Evolutionary conservation across 2,797 vertebrate species (phyloP).

Genomic region (Philypnodon macrostomus): DNA sequence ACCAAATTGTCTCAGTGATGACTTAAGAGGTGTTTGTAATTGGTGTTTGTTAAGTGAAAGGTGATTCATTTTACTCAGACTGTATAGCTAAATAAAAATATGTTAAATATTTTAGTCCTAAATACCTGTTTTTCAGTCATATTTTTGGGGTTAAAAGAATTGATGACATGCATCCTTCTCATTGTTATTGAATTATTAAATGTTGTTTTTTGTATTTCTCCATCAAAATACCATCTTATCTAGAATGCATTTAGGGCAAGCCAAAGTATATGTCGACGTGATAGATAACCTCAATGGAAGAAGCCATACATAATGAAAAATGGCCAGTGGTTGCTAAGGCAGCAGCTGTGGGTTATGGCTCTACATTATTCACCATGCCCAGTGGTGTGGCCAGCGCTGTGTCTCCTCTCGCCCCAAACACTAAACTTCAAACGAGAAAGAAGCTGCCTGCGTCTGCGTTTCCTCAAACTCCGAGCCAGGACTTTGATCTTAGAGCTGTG

Average conservation of each 20-base stretch:
- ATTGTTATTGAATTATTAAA: too few species aligned
- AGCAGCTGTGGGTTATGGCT: slow-evolving; percentile 56
- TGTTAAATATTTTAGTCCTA: too few species aligned
- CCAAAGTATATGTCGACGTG: slow-evolving; percentile 24
- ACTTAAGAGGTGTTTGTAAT: too few species aligned
- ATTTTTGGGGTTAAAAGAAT: too few species aligned
- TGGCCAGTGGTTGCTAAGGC: slow-evolving; percentile 38
- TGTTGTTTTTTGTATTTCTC: slow-evolving; percentile 14
- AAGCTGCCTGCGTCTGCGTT: slow-evolving; percentile 44
- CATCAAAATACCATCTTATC: slow-evolving; percentile 20
- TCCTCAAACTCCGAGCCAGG: slow-evolving; percentile 50
- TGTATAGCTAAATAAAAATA: too few species aligned
- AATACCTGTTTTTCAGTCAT: too few species aligned
- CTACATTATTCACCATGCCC: slow-evolving; percentile 70
- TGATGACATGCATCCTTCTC: too few species aligned
- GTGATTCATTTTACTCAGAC: too few species aligned
- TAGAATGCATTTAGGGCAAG: slow-evolving; percentile 31
- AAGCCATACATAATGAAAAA: slow-evolving; percentile 66
- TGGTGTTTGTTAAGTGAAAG: too few species aligned
- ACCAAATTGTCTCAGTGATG: too few species aligned
- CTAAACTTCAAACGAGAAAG: slow-evolving; percentile 62
- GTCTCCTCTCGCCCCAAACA: slow-evolving; percentile 30
- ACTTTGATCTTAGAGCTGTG: slow-evolving; percentile 58
- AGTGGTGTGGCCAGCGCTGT: slow-evolving; percentile 46
- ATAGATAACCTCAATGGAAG: slow-evolving; percentile 47